Evolutionary conservation across 2,113 vertebrate species (phyloP).

Genomic region (Okapia johnstoni): DNA sequence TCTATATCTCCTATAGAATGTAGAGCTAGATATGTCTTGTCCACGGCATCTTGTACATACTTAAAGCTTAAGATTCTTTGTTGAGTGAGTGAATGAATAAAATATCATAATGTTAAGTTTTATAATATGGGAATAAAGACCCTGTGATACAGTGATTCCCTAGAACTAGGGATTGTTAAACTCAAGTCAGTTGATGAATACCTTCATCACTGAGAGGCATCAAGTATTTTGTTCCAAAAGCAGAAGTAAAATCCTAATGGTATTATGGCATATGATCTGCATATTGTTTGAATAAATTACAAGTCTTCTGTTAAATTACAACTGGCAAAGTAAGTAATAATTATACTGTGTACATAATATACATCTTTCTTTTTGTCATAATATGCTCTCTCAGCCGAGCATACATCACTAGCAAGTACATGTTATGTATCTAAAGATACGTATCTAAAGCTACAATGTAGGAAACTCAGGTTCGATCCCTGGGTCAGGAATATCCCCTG

Average conservation of each 20-base stretch:
- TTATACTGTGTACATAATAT: not conserved
- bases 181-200: not conserved
- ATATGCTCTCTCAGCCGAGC: not conserved
- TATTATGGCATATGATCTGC: not conserved
- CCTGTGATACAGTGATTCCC: not conserved
- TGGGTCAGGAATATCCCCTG: not conserved
- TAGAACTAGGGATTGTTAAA: not conserved
- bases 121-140: not conserved
- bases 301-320: not conserved
- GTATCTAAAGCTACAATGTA: not conserved
- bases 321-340: slow-evolving; percentile 17
- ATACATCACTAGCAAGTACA: not conserved
- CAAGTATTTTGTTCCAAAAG: not conserved
- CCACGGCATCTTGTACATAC: not conserved
- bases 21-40: not conserved
- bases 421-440: not conserved
- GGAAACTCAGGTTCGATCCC: not conserved
- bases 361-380: not conserved
- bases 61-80: not conserved
- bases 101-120: not conserved
- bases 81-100: not conserved
- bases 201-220: not conserved
- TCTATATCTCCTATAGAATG: not conserved
- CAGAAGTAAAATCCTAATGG: not conserved
- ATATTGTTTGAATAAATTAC: slow-evolving; percentile 20